Conservation (phyloP, 53 echinoderm and acorn worm species). For the Glandiceps talaboti region DNA sequence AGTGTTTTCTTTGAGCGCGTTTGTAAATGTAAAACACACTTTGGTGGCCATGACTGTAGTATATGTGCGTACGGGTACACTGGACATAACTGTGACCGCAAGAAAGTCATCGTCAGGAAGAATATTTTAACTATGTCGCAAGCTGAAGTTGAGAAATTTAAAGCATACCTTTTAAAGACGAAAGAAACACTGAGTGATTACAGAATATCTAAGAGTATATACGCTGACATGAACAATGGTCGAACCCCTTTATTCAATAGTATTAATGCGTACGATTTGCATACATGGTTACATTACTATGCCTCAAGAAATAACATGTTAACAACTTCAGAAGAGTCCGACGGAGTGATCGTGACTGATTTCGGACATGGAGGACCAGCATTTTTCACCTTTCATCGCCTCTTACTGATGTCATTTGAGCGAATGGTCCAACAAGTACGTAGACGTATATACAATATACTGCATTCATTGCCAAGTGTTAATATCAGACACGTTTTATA, state of each 20-base stretch:
- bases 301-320: not conserved
- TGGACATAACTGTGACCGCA: not conserved
- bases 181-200: not conserved
- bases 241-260: not conserved
- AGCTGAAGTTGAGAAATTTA: not conserved
- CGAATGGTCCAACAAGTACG: not conserved
- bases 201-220: not conserved
- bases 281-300: not conserved
- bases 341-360: not conserved
- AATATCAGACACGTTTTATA: too few species aligned
- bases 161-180: not conserved
- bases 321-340: not conserved
- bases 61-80: not conserved
- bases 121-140: not conserved
- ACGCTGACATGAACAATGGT: not conserved
- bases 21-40: not conserved
- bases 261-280: not conserved
- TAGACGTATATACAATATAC: too few species aligned
- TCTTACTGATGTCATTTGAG: not conserved
- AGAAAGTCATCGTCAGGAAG: not conserved
- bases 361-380: not conserved
- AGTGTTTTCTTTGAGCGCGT: not conserved
- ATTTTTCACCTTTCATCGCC: not conserved
- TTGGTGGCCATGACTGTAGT: not conserved
- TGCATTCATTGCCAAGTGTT: too few species aligned